Base-by-base conservation (phyloP, 1,140 invertebrate genomes). In the Trypoxylus dichotomus region DNA sequence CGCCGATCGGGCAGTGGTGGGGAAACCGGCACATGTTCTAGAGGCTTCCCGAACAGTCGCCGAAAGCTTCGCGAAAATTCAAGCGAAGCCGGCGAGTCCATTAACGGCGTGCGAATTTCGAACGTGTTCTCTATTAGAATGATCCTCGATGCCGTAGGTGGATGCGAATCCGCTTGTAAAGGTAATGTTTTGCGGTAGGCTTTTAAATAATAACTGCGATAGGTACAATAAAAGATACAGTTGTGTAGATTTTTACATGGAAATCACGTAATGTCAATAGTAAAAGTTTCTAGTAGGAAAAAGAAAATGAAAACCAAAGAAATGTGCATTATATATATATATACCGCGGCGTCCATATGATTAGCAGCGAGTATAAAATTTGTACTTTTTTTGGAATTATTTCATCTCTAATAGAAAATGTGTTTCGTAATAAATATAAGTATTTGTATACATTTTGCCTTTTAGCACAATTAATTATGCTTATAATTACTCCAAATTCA, bases 31-130 rank as follows among this genome's bases (percentile, higher is more conserved):
- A 68, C 19, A 27, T 13, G 60, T 68, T 58, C 60, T 68, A 68
- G 60, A 68, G 60, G 19, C 13, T 54, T 54, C 47, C 47, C 47
- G n/a, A n/a, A n/a, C n/a, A n/a, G n/a, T n/a, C n/a, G n/a, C n/a
- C n/a, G 47, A 54, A 54, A 68, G 24, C 60, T 68, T 10, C 60
- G 19, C 19, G 60, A 68, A 68, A 24, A 29, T 68, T 68, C 60
- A 24, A 68, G 60, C 60, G 60, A 68, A 68, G 15, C 8, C 3
- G 5, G 47, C 47, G 47, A 54, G 24, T 1, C 21, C 21, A 68
- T 24, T 24, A 24, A 24, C 24, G 19, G 60, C 19, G 15, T 54
- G 24, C 21, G 60, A 68, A 29, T 68, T 24, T 68, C 60, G 15
- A 54, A 54, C 15, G 27, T 29, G 60, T 68, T 68, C 60, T n/a